Base-by-base conservation (phyloP, 2,888 invertebrate species). In the Drosophila subquinaria region DNA sequence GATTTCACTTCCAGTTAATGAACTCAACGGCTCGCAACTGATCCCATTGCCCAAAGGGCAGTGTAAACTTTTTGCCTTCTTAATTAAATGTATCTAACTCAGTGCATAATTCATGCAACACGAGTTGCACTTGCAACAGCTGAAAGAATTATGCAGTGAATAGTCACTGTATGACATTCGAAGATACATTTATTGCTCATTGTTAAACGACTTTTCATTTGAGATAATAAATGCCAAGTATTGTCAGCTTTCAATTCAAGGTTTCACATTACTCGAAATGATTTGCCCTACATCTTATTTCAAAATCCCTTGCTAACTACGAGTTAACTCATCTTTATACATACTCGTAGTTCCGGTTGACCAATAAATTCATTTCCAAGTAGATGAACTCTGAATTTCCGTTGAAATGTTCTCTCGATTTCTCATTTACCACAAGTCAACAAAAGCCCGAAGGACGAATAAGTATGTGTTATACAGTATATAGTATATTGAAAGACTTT, bases 71-170 rank as follows among this genome's bases (percentile, higher is more conserved):
- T 86, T 73, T 55, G 40, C 48, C 51, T 63, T 60, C 57, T 64
- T 80, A 78, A 86, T 83, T 80, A 78, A 78, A 69, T 86, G 71
- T n/a, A 62, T 52, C 15, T 17, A 57, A 57, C 33, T 57, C 17
- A 9, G 55, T 55, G 42, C 66, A 71, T 80, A 69, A 69, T 67
- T 72, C 53, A 69, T 72, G 79, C 71, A 67, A 56, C 53, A 9
- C 13, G 27, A 27, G 36, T 13, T 42, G 60, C n/a, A 48, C 4
- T 23, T 33, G 50, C 42, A 60, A 20, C 56, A 56, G n/a, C 56
- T 45, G 43, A 1, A 56, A 9, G 9, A 52, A 15, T 33, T 13
- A 17, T 9, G 4, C 5, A 30, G 17, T 17, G 36, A 38, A 35
- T 38, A 38, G n/a, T 6, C 6, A 38, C 0, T n/a, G 4, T 38